Evolutionary conservation across 37 sponge, comb jelly and placozoan genomes (phyloP).

Genomic region (Ephydatia muelleri): DNA sequence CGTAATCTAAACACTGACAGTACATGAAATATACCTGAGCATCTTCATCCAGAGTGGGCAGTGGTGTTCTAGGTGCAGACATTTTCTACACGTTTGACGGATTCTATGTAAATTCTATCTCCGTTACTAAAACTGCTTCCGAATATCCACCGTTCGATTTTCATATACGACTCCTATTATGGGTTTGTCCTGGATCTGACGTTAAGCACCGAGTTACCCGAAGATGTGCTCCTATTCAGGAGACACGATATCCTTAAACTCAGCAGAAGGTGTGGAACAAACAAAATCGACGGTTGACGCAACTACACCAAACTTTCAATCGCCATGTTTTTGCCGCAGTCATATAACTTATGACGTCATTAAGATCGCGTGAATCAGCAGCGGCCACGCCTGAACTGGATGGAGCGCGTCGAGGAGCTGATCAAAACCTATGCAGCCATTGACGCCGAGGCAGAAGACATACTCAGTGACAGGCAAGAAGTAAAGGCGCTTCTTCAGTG

Average conservation of each 20-base stretch:
- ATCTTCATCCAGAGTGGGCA: conserved; percentile 61
- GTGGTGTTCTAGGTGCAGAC: conserved; percentile 38
- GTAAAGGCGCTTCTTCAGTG: conserved; percentile 20
- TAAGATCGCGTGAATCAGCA: not conserved
- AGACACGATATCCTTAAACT: not conserved
- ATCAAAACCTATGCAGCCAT: conserved; percentile 47
- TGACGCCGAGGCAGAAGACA: conserved; percentile 60
- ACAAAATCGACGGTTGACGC: not conserved
- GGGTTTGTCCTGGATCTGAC: not conserved
- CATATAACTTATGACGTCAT: not conserved
- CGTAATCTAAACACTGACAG: no score
- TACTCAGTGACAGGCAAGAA: conserved; percentile 74
- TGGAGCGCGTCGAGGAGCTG: conserved; percentile 25
- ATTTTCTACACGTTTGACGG: not conserved
- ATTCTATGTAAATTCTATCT: not conserved
- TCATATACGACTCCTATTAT: not conserved
- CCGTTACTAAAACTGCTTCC: not conserved
- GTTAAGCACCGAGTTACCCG: not conserved
- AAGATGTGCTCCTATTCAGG: not conserved
- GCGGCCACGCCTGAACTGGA: not conserved
- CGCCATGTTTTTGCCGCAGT: conserved; percentile 1
- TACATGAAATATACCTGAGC: conserved; percentile 6
- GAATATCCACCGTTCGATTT: not conserved
- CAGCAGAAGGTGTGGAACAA: not conserved
- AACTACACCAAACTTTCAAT: not conserved